phyloP scores from a whole-genome alignment of 23 tunicate species.

The Oikopleura dioica region DNA sequence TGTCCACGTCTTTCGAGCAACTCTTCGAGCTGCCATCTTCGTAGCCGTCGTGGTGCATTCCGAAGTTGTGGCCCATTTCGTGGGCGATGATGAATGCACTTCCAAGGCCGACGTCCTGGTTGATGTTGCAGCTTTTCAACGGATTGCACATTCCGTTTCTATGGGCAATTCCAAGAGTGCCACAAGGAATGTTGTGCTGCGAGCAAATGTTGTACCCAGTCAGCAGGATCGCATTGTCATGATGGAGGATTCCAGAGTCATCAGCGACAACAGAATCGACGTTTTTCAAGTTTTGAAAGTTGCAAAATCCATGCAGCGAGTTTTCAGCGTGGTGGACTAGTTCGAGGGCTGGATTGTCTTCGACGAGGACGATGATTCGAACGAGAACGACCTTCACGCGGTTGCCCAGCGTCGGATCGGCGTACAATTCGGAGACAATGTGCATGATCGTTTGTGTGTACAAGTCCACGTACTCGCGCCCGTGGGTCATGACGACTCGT shows the following conservation, averaged over 20 bases:
- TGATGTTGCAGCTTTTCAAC: constrained; percentile 68
- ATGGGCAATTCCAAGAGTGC: constrained; percentile 58
- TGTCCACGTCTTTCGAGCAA: constrained; percentile 15
- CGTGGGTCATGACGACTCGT: constrained; percentile 58
- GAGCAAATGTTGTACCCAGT: constrained; percentile 79
- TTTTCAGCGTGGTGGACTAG: constrained; percentile 13
- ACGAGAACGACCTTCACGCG: constrained; percentile 76
- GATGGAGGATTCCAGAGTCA: constrained; percentile 61
- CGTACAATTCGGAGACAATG: constrained; percentile 59
- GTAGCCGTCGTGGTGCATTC: constrained; percentile 80
- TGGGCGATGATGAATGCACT: constrained; percentile 83
- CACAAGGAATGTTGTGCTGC: constrained; percentile 43
- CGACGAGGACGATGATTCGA: constrained; percentile 49
- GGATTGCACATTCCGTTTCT: constrained; percentile 70
- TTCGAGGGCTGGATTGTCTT: constrained; percentile 27
- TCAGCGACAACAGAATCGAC: constrained; percentile 16
- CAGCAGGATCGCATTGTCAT: constrained; percentile 79
- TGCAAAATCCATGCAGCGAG: background rate
- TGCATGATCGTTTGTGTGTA: constrained; percentile 95
- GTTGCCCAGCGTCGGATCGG: constrained; percentile 86
- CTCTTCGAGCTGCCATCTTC: constrained; percentile 17
- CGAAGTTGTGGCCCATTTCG: constrained; percentile 97
- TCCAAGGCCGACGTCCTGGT: constrained; percentile 71
- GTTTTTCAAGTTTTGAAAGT: background rate
- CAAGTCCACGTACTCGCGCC: constrained; percentile 49